These are phyloP conservation scores for Asbolus verrucosus DNA, from an alignment of 1,140 invertebrate genomes.

Conservation along the genomic window DNA sequence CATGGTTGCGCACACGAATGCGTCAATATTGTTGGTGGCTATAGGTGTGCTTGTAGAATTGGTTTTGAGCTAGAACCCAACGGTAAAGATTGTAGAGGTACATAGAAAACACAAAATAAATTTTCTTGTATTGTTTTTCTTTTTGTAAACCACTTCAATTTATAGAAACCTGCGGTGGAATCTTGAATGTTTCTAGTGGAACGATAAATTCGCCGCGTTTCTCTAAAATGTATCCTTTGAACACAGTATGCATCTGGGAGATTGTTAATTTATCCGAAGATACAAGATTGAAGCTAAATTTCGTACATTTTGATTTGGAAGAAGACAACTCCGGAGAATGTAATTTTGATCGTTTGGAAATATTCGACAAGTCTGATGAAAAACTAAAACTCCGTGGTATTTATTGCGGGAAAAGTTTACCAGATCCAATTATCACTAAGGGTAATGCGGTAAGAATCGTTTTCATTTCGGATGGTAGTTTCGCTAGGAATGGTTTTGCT, in stretches of 20 bases:
- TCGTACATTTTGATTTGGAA: constrained; percentile 97
- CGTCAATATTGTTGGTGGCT: constrained; percentile 94
- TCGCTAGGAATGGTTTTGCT: constrained; percentile 94
- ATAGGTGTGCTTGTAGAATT: constrained; percentile 93
- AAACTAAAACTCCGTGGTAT: constrained; percentile 86
- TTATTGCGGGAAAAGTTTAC: constrained; percentile 89
- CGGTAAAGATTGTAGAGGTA: constrained; percentile 95
- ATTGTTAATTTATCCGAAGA: constrained; percentile 93
- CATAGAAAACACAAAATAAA: no score
- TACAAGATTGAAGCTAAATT: constrained; percentile 95
- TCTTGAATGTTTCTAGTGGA: constrained; percentile 88
- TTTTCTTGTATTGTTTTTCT: no score
- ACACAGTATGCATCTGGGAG: constrained; percentile 98
- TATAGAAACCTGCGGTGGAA: constrained; percentile 94
- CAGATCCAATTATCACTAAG: constrained; percentile 91
- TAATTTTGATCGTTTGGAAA: constrained; percentile 94
- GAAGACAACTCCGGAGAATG: no score
- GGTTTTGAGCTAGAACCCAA: constrained; percentile 97
- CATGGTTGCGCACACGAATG: constrained; percentile 93
- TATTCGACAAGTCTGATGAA: constrained; percentile 86
- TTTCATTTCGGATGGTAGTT: constrained; percentile 93
- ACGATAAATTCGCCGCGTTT: constrained; percentile 96
- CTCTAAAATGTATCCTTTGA: constrained; percentile 92
- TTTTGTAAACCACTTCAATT: no score
- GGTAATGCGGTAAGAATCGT: constrained; percentile 87